These are phyloP conservation scores for Holothuria leucospilota DNA, from an alignment of 53 echinoderm and acorn worm species.

Conservation along the genomic window DNA sequence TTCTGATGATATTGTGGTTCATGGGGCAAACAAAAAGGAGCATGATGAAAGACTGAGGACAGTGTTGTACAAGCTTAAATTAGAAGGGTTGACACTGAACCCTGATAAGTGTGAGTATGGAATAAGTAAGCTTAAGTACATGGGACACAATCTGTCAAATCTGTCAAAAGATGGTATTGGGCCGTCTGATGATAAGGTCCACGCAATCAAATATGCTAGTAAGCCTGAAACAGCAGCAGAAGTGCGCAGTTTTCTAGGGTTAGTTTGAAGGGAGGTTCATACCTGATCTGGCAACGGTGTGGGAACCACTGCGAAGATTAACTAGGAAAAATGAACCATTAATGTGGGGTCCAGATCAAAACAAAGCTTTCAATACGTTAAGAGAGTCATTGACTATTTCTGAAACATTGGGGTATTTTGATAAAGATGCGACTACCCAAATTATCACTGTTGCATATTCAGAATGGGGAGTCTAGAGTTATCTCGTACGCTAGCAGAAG, in stretches of 20 bases:
- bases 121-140: slow-evolving; percentile 65
- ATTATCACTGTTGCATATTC: slow-evolving; percentile 62
- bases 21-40: slow-evolving; percentile 35
- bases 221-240: slow-evolving; percentile 62
- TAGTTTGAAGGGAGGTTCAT: slow-evolving; percentile 41
- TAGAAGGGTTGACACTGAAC: slow-evolving; percentile 62
- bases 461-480: slow-evolving; percentile 34
- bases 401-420: slow-evolving; percentile 62
- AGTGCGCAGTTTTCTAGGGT: slow-evolving; percentile 68
- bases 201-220: slow-evolving; percentile 55
- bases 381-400: slow-evolving; percentile 36
- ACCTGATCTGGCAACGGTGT: slow-evolving; percentile 55
- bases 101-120: slow-evolving; percentile 60
- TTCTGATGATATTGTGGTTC: slow-evolving; percentile 66
- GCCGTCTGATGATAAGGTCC: slow-evolving; percentile 44
- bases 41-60: slow-evolving; percentile 60
- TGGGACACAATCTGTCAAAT: slow-evolving; percentile 60
- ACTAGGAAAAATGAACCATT: slow-evolving; percentile 47
- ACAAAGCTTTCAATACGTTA: slow-evolving; percentile 54
- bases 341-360: slow-evolving; percentile 56
- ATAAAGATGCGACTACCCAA: slow-evolving; percentile 29
- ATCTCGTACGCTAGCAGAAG: slow-evolving; percentile 50
- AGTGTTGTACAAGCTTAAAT: slow-evolving; percentile 30
- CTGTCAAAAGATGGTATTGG: slow-evolving; percentile 61
- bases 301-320: slow-evolving; percentile 61